Evolutionary conservation across 37 sponge, comb jelly and placozoan genomes (phyloP).

Genomic region (Spongilla lacustris): DNA sequence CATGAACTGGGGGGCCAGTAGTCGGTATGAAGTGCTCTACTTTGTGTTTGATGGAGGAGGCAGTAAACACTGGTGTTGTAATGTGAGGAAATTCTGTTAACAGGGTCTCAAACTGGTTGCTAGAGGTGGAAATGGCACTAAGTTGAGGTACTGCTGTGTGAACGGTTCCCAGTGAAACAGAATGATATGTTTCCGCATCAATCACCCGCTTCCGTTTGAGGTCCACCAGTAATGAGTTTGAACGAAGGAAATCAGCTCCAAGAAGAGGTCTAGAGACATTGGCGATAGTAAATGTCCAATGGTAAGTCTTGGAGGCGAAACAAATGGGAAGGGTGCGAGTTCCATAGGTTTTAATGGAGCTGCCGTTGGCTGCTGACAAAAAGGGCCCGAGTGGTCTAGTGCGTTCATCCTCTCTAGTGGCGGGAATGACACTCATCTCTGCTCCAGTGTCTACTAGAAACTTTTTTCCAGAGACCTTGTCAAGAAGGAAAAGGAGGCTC

Average conservation of each 20-base stretch:
- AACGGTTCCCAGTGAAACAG: background rate
- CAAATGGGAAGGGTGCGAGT: background rate
- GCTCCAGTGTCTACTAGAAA: constrained; percentile 38
- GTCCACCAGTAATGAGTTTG: constrained; percentile 14
- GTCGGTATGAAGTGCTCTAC: constrained; percentile 43
- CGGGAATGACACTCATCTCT: constrained; percentile 34
- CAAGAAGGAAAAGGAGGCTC: constrained; percentile 6
- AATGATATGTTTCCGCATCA: background rate
- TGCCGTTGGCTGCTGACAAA: constrained; percentile 15
- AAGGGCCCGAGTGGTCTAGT: constrained; percentile 1
- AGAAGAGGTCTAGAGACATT: constrained; percentile 12
- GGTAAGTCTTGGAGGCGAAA: background rate
- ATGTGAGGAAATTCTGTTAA: constrained; percentile 20
- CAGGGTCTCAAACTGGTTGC: background rate
- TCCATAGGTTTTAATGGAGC: constrained; percentile 19
- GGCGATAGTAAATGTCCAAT: background rate
- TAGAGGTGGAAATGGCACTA: constrained; percentile 1
- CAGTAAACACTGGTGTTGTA: constrained; percentile 2
- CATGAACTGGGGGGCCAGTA: constrained; percentile 37
- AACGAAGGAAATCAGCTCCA: constrained; percentile 25
- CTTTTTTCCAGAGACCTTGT: background rate
- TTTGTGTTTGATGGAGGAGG: constrained; percentile 5
- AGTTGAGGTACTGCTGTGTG: background rate
- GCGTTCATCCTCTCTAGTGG: constrained; percentile 13
- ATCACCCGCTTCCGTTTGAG: constrained; percentile 13